Evolutionary conservation across 1,140 invertebrate species (phyloP).

Genomic region (Wiebesia pumilae): DNA sequence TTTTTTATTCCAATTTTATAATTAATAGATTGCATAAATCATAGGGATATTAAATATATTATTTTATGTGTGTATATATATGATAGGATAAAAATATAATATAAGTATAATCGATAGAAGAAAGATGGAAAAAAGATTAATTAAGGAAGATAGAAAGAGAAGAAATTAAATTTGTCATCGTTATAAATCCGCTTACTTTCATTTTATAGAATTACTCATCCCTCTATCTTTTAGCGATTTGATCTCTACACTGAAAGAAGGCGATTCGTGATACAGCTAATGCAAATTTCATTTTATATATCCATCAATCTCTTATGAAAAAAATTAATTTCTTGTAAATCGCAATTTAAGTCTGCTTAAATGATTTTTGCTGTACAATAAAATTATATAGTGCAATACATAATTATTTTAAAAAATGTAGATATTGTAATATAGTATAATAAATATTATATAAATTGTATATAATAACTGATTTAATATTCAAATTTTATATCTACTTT

Average conservation of each 20-base stretch:
- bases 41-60: neutral
- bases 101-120: conserved; percentile 5
- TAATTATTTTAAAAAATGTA: neutral
- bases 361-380: neutral
- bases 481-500: too few relatives aligned
- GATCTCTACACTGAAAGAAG: neutral
- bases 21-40: neutral
- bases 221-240: neutral
- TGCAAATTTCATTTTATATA: conserved; percentile 46
- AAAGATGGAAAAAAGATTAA: conserved; percentile 32
- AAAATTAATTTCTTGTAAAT: neutral
- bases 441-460: too few relatives aligned
- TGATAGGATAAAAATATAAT: neutral
- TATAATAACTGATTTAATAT: too few relatives aligned
- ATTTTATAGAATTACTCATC: conserved; percentile 34
- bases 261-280: neutral
- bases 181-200: conserved; percentile 50
- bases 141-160: conserved; percentile 24
- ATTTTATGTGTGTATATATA: neutral
- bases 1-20: too few relatives aligned
- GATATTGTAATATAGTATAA: too few relatives aligned
- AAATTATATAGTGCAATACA: neutral
- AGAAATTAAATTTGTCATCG: conserved; percentile 4
- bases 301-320: neutral
- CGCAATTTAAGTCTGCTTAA: neutral